These are phyloP conservation scores for Rhaphigaster nebulosa DNA, from an alignment of 2,888 invertebrate genomes.

Conservation along the genomic window DNA sequence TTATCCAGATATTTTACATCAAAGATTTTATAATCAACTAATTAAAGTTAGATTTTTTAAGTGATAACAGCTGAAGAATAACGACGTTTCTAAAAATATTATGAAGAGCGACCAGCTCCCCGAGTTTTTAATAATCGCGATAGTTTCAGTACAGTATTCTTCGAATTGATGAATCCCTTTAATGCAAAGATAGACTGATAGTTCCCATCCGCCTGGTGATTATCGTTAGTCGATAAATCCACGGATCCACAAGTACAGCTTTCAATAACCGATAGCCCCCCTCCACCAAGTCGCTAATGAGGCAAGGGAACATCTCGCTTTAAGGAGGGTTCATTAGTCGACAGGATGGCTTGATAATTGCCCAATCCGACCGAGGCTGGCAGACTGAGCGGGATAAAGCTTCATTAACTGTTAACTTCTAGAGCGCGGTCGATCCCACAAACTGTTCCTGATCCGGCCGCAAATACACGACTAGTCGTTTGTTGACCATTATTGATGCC, in stretches of 20 bases:
- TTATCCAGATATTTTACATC: too few relatives aligned
- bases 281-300: conserved; percentile 3
- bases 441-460: conserved; percentile 28
- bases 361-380: neutral
- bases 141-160: neutral
- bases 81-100: too few relatives aligned
- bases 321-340: conserved; percentile 35
- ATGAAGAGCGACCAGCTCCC: too few relatives aligned
- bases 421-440: conserved; percentile 18
- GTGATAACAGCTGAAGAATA: too few relatives aligned
- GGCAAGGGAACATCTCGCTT: conserved; percentile 23
- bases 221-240: neutral
- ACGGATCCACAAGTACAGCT: conserved; percentile 1
- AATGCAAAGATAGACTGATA: neutral
- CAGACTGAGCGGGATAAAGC: conserved; percentile 2
- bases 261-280: conserved; percentile 11
- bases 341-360: conserved; percentile 35
- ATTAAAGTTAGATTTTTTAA: too few relatives aligned
- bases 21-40: too few relatives aligned
- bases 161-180: neutral
- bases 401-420: conserved; percentile 35
- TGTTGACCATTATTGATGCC: conserved; percentile 26
- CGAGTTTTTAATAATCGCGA: too few relatives aligned
- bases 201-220: neutral
- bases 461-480: conserved; percentile 22